Conservation (phyloP, 2,113 vertebrate species). For the Tupaia tana region DNA sequence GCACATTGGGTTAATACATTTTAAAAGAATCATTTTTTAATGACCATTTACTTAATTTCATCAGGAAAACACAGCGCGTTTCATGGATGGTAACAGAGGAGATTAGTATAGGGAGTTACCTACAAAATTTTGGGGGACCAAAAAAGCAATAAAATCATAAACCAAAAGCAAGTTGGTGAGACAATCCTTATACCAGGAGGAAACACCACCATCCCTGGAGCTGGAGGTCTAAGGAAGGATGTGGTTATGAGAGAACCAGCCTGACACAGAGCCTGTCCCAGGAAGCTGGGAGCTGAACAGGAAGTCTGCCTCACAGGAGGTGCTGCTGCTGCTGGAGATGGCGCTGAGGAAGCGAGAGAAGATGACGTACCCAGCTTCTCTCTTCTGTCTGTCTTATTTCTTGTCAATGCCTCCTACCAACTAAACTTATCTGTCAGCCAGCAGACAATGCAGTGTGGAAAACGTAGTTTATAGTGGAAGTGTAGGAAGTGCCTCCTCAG, state of each 20-base stretch:
- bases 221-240: background rate
- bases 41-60: background rate
- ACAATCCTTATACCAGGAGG: background rate
- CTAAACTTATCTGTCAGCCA: background rate
- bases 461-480: background rate
- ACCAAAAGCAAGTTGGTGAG: background rate
- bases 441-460: background rate
- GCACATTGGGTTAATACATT: background rate
- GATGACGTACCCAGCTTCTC: background rate
- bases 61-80: background rate
- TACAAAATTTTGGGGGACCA: background rate
- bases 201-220: too few species aligned
- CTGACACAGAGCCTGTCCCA: background rate
- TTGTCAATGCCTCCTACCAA: background rate
- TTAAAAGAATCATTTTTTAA: background rate
- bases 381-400: background rate
- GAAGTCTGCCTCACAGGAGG: background rate
- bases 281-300: background rate
- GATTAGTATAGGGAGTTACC: background rate
- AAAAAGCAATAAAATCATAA: background rate
- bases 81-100: background rate
- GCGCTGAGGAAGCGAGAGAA: background rate
- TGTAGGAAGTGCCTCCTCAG: background rate
- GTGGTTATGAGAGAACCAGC: background rate
- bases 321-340: background rate